Evolutionary conservation across 2,797 vertebrate species (phyloP).

Genomic region (Tachyglossus aculeatus): DNA sequence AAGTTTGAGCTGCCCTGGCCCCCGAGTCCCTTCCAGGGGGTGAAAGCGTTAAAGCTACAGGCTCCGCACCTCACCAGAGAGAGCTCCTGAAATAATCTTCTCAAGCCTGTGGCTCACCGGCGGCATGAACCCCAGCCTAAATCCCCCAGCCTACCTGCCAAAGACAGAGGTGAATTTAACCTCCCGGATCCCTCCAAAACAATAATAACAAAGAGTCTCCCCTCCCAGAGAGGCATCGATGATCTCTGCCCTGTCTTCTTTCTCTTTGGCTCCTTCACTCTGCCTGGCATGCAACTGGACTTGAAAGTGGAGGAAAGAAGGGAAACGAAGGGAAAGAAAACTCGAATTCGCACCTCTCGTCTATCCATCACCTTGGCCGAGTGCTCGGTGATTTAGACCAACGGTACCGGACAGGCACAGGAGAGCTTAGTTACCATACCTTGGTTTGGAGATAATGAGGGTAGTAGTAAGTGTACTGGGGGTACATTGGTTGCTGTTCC

Average conservation of each 20-base stretch:
- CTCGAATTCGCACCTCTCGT: slow-evolving; percentile 37
- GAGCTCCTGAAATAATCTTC: slow-evolving; percentile 42
- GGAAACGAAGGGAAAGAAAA: neutral
- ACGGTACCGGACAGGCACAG: slow-evolving; percentile 26
- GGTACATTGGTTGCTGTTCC: slow-evolving; percentile 99
- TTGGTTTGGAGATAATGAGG: slow-evolving; percentile 97
- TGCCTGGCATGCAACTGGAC: slow-evolving; percentile 51
- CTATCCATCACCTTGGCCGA: slow-evolving; percentile 61
- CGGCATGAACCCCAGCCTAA: slow-evolving; percentile 31
- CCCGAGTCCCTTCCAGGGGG: slow-evolving; percentile 36
- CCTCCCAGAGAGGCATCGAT: slow-evolving; percentile 30
- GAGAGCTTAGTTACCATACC: slow-evolving; percentile 73
- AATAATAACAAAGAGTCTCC: slow-evolving; percentile 64
- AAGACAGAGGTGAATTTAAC: slow-evolving; percentile 14
- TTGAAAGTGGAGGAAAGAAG: slow-evolving; percentile 32
- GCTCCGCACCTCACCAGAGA: slow-evolving; percentile 50
- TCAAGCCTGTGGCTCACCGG: slow-evolving; percentile 37
- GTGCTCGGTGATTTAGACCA: slow-evolving; percentile 51
- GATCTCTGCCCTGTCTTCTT: neutral
- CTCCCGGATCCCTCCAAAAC: slow-evolving; percentile 20
- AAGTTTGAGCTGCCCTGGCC: slow-evolving; percentile 65
- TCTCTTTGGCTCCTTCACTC: slow-evolving; percentile 52
- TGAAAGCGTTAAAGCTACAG: slow-evolving; percentile 32
- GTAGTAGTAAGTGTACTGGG: slow-evolving; percentile 98
- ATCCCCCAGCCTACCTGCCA: slow-evolving; percentile 54